Conservation (phyloP, 2,888 invertebrate species). For the Euproctis similis region DNA sequence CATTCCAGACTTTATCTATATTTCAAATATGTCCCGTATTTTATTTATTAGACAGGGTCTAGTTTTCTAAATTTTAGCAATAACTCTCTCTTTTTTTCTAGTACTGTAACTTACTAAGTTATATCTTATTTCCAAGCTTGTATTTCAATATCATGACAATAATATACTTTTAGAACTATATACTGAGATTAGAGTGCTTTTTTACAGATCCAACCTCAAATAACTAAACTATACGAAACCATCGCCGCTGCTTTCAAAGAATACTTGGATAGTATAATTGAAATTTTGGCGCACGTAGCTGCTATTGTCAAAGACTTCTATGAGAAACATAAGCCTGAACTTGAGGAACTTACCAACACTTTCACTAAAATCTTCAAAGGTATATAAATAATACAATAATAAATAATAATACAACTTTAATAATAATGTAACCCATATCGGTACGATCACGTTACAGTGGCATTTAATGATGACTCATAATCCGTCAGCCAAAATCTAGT, state of each 20-base stretch:
- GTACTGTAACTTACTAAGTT: no score
- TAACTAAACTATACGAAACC: slow-evolving; percentile 47
- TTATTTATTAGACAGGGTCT: no score
- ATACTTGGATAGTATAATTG: slow-evolving; percentile 51
- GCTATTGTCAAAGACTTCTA: slow-evolving; percentile 73
- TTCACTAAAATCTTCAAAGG: slow-evolving; percentile 72
- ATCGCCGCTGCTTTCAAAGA: slow-evolving; percentile 51
- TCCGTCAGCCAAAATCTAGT: no score
- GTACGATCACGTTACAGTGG: no score
- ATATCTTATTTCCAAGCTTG: not conserved
- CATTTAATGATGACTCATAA: no score
- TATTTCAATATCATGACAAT: not conserved
- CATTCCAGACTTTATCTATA: no score
- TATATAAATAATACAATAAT: no score
- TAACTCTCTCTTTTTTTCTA: no score
- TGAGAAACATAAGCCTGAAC: slow-evolving; percentile 80
- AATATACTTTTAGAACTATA: not conserved
- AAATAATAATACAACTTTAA: no score
- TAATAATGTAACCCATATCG: no score
- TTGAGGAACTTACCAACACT: slow-evolving; percentile 75
- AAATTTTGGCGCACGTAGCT: slow-evolving; percentile 67
- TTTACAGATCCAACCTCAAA: slow-evolving; percentile 47
- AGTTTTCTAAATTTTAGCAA: no score
- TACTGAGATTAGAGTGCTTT: not conserved
- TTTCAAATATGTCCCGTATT: no score